phyloP scores from a whole-genome alignment of 2,113 vertebrate species.

The Plectropomus leopardus region DNA sequence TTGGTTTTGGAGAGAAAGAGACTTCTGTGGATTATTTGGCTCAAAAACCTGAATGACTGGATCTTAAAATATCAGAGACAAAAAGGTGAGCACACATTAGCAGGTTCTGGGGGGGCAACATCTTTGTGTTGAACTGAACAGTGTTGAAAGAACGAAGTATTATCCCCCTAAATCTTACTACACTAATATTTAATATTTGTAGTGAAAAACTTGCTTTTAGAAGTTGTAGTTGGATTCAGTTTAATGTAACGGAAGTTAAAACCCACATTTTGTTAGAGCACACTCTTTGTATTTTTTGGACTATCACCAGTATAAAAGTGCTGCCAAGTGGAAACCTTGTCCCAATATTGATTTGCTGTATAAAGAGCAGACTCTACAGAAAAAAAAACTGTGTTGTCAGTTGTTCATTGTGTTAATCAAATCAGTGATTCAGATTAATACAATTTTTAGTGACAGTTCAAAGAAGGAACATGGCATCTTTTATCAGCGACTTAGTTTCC shows the following conservation, averaged over 20 bases:
- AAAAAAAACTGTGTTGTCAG: not conserved
- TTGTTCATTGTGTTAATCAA: not conserved
- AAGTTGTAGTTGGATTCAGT: too few relatives aligned
- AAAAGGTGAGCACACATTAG: too few relatives aligned
- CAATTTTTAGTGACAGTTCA: not conserved
- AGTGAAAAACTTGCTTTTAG: too few relatives aligned
- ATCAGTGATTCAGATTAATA: not conserved
- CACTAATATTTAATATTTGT: too few relatives aligned
- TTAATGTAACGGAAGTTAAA: not conserved
- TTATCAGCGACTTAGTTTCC: not conserved
- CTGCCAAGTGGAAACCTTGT: constrained; percentile 15
- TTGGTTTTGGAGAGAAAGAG: too few relatives aligned
- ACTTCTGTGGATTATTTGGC: too few relatives aligned
- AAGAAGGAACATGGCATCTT: not conserved
- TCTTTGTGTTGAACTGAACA: too few relatives aligned
- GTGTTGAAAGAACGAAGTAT: too few relatives aligned
- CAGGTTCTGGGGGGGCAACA: too few relatives aligned
- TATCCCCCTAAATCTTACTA: too few relatives aligned
- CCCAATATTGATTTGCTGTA: constrained; percentile 10
- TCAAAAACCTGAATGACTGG: too few relatives aligned
- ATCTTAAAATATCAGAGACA: too few relatives aligned
- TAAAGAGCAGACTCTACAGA: constrained; percentile 16
- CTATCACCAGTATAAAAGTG: not conserved
- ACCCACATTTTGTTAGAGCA: not conserved
- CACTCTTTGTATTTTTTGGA: constrained; percentile 16